Evolutionary conservation across 2,888 invertebrate species (phyloP), one percentile per base, ranked within the genome.

Genomic region (Nemurella pictetii): DNA sequence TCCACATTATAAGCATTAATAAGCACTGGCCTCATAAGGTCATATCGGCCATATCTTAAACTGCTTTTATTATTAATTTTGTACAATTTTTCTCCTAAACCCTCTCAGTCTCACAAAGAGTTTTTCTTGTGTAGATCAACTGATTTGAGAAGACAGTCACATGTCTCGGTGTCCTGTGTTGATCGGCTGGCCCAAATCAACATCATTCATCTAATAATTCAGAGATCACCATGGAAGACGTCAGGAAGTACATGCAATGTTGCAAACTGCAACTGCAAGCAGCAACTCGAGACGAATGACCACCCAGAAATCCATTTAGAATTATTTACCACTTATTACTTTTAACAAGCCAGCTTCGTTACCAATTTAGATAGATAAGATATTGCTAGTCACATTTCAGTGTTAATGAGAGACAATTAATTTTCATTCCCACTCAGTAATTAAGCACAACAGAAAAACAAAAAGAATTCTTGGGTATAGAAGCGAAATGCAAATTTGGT

Each of bases 291-390:
- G 75, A 75, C 28, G 15, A 9, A 4, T 2, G 75, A 75, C 75
- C 75, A 75, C 75, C 75, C 75, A 75, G 75, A 75, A 75, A 75
- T 15, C 75, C n/a, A 75, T 75, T 75, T 75, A 55, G 55, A 7
- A 55, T 55, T 7, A n/a, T n/a, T n/a, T n/a, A n/a, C n/a, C n/a
- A n/a, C n/a, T n/a, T n/a, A n/a, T n/a, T n/a, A n/a, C n/a, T n/a
- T n/a, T n/a, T n/a, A 12, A 55, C 20, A 55, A 12, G 9, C 55
- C 55, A 20, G 20, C 55, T 55, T 55, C 55, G 55, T 55, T 55
- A 20, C 55, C 55, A 55, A 55, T 55, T 55, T 55, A 55, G 55
- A 55, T 55, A 55, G n/a, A n/a, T 55, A 55, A 55, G 55, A 55
- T 55, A 55, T 55, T 55, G 55, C 55, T 55, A 20, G 55, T 55